These are phyloP conservation scores for Colletes gigas DNA, from an alignment of 1,140 invertebrate species.

Conservation along the genomic window DNA sequence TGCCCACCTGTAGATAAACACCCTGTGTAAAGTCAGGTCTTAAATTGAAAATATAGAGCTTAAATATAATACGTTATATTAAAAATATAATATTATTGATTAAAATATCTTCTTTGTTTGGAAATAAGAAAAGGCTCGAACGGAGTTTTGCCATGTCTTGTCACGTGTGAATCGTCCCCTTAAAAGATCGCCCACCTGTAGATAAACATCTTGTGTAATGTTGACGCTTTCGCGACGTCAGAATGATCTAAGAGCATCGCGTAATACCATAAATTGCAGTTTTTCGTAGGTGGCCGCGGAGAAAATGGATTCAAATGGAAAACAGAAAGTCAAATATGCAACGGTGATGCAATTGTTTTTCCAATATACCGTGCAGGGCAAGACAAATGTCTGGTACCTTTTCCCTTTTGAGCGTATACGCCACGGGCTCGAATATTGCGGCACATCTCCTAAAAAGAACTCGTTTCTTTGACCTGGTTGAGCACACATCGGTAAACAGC, in stretches of 20 bases:
- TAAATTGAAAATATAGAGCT: no score
- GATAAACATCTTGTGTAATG: no score
- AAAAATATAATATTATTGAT: no score
- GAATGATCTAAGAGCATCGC: not conserved
- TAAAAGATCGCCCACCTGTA: no score
- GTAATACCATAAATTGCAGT: not conserved
- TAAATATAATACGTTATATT: no score
- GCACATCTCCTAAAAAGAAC: conserved; percentile 24
- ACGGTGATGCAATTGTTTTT: conserved; percentile 48
- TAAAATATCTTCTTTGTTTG: no score
- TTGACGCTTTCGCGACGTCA: no score
- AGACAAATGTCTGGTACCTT: conserved; percentile 48
- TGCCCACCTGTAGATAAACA: no score
- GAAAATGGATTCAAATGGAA: conserved; percentile 49
- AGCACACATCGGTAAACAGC: conserved; percentile 37
- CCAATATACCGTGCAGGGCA: conserved; percentile 44
- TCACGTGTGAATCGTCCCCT: no score
- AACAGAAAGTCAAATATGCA: conserved; percentile 61
- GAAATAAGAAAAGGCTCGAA: no score
- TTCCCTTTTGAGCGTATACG: conserved; percentile 42
- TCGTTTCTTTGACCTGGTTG: conserved; percentile 29
- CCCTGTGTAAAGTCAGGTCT: no score
- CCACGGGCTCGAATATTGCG: conserved; percentile 34
- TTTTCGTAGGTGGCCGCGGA: conserved; percentile 34
- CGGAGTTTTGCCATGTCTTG: no score